Base-by-base conservation (phyloP, 2,888 invertebrate species). In the Thysanoteuthis rhombus region DNA sequence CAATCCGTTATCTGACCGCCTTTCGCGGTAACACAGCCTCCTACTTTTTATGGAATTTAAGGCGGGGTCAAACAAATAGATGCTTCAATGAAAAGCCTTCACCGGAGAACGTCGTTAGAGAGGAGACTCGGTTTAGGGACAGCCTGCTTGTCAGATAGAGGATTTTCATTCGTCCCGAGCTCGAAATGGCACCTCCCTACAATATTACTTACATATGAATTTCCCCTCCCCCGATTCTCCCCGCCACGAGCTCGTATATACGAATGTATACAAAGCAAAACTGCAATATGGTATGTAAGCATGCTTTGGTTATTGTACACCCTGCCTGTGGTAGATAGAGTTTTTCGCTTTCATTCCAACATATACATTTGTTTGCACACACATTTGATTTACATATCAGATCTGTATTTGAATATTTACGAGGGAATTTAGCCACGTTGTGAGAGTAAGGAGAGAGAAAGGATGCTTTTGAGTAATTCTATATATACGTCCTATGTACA, bases 1-100 rank as follows among this genome's bases (percentile, higher is more conserved):
- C 94, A 93, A 94, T 92, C 94, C 93, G 93, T 95, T 94, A 93
- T 92, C 93, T 93, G 94, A 93, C 93, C 93, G 94, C 52, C 42
- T 75, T 75, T 36, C 75, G n/a, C 75, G 75, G 75, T 36, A 75
- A 89, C 93, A 89, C 89, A 93, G 94, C 93, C 93, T 93, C 93
- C 90, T 94, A 94, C 94, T 94, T 93, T 94, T 93, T 93, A 93
- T 94, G 92, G 94, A 75, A 75, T 90, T 92, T 91, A 92, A 92
- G 94, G 93, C 94, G 93, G 94, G 91, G 93, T 94, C 93, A 93
- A 75, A 36, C 75, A 16, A 12, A 75, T 10, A n/a, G 36, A n/a
- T 52, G 52, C 25, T 52, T 52, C 52, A 52, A 52, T 52, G 52
- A 52, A 25, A 52, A 22, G 52, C 22, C 52, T 4, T 22, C 52